Evolutionary conservation across 1,140 invertebrate species (phyloP).

Genomic region (Rhyzopertha dominica): DNA sequence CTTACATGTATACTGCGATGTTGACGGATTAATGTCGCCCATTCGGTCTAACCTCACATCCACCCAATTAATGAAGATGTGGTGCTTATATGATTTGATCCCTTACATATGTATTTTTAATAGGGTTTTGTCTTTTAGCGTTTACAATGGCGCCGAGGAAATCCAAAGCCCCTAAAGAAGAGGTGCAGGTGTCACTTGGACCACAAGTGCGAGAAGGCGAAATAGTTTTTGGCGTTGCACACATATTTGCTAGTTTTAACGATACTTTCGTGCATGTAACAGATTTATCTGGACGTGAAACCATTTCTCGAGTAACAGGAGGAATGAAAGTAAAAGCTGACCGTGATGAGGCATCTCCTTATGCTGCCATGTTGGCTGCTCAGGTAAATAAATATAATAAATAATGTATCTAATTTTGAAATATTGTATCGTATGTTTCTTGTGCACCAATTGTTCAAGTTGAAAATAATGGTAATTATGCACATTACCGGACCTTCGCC

Average conservation of each 20-base stretch:
- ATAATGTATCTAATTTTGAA: too few species aligned
- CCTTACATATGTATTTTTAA: too few species aligned
- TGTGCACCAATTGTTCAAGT: too few species aligned
- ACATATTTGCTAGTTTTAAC: slow-evolving; percentile 99
- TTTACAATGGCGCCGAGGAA: slow-evolving; percentile 90
- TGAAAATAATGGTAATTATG: too few species aligned
- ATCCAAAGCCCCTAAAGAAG: slow-evolving; percentile 93
- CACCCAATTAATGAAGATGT: too few species aligned
- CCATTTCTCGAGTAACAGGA: slow-evolving; percentile 96
- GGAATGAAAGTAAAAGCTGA: slow-evolving; percentile 99
- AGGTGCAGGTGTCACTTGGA: slow-evolving; percentile 93
- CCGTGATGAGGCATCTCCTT: slow-evolving; percentile 98
- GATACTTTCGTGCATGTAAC: slow-evolving; percentile 99
- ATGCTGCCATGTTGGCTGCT: slow-evolving; percentile 99
- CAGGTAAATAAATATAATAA: slow-evolving; percentile 71
- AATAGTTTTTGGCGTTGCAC: slow-evolving; percentile 97
- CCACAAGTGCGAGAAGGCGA: slow-evolving; percentile 97
- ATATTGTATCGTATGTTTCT: too few species aligned
- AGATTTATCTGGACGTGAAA: slow-evolving; percentile 98
- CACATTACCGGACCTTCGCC: too few species aligned
- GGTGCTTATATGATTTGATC: too few species aligned
- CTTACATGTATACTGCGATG: too few species aligned
- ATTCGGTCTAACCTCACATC: too few species aligned
- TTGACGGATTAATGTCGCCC: too few species aligned
- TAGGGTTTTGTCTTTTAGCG: too few species aligned